These are phyloP conservation scores for Tuta absoluta DNA, from an alignment of 2,888 invertebrate species.

Conservation along the genomic window DNA sequence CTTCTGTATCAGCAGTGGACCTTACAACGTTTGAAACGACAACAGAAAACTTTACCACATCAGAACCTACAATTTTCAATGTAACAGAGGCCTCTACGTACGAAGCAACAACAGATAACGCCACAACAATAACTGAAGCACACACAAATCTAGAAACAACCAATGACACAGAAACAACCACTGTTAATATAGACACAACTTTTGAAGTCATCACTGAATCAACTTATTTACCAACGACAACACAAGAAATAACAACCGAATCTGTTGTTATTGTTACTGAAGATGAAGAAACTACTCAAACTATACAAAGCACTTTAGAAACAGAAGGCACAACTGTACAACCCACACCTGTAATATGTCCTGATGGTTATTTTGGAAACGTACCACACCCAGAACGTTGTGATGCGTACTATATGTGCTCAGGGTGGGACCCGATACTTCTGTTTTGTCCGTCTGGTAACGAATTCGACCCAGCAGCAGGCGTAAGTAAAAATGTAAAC, in stretches of 20 bases:
- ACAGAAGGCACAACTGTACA: not conserved
- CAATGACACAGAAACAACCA: too few relatives aligned
- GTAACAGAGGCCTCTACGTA: not conserved
- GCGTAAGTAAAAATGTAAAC: not conserved
- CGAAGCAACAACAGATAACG: not conserved
- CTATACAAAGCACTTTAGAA: not conserved
- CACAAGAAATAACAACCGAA: too few relatives aligned
- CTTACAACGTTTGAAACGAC: not conserved
- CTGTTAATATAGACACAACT: too few relatives aligned
- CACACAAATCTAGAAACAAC: too few relatives aligned
- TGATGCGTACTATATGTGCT: conserved; percentile 40
- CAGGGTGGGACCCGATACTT: conserved; percentile 32
- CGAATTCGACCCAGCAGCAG: conserved; percentile 35
- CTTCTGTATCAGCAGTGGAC: not conserved
- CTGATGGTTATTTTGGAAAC: conserved; percentile 38
- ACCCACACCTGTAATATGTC: conserved; percentile 4
- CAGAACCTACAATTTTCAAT: not conserved
- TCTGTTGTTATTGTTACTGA: too few relatives aligned
- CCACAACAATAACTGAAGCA: too few relatives aligned
- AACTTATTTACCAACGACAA: too few relatives aligned
- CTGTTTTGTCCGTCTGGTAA: conserved; percentile 39
- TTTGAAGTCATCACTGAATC: too few relatives aligned
- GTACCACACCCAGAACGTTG: conserved; percentile 43
- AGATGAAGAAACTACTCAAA: too few relatives aligned
- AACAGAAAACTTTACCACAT: not conserved